Base-by-base conservation (phyloP, 2,797 vertebrate species). In the Linurgus olivaceus region DNA sequence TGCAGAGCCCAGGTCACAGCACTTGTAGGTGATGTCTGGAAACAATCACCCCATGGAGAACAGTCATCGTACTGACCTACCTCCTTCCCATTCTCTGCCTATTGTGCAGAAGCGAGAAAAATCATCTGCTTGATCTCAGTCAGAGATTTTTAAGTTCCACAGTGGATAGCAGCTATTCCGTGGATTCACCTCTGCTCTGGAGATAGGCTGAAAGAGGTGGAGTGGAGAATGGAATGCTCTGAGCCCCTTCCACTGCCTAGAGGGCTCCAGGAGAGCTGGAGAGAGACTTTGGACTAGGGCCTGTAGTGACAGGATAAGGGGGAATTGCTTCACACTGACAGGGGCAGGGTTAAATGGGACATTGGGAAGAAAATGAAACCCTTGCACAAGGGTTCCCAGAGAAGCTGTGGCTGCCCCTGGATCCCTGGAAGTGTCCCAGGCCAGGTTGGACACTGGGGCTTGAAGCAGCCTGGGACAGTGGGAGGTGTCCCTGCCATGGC, bases 391-490 rank as follows among this genome's bases (percentile, higher is more conserved):
- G 13, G 0, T 83, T 6, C 4, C 17, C 78, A 51, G 44, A 57
- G 63, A 0, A 70, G 50, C 50, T 70, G 63, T 16, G 63, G 28
- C 57, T 63, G 37, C 17, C 20, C 28, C 50, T 37, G 40, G 40
- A 50, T 28, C 35, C 55, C 55, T 76, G 57, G 17, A 0, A 82
- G 3, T 38, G 28, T 3, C 11, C 63, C 6, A 45, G 63, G 17
- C 17, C 57, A 76, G 50, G 28, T 0, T 55, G 75, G 44, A 57
- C 0, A 1, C 8, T 38, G 25, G n/a, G 28, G 15, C 2, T 72
- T 24, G 78, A 7, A 63, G 57, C 19, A 38, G 1, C n/a, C n/a
- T 70, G 63, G 44, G 24, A 20, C 1, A 4, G 50, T 44, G 28
- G 42, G 1, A 63, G 35, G 50, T 70, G 71, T 31, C 38, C 33